Evolutionary conservation across 2,113 vertebrate genomes (phyloP), one percentile per base, ranked within the genome.

Genomic region (Cisticola juncidis): DNA sequence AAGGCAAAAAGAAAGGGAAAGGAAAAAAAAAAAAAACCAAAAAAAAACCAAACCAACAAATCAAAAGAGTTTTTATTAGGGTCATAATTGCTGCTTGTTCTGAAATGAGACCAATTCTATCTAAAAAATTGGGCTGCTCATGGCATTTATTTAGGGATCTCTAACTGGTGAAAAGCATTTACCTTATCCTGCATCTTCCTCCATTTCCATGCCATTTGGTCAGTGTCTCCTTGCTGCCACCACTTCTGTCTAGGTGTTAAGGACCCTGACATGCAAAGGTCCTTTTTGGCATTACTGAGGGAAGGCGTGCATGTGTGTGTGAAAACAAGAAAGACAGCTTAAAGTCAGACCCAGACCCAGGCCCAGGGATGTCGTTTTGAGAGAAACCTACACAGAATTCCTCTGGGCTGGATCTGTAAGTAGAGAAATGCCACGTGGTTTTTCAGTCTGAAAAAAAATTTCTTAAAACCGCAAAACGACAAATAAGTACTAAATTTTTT

Each of bases 231-330:
- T 22, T 51, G 16, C 57, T 87, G 42, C 23, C 36, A 15, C 6
- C 11, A 79, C 12, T 68, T 87, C 62, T 73, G 14, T 36, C 25
- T 33, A 21, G 28, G 12, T 53, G 31, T 66, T 42, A 79, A 44
- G 40, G 62, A 28, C 5, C 0, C 0, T 68, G 53, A 40, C n/a
- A n/a, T 0, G 0, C 11, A 40, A 72, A 44, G 7, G 22, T 57
- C 31, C 24, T 83, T 26, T 51, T 62, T 13, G 33, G 31, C 9
- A 11, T 69, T 61, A 9, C 17, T 73, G 25, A 77, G 33, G 15
- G 53, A 72, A 91, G 11, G 4, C 48, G 35, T 40, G 13, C 20
- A 8, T n/a, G 31, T 51, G 12, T 61, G 25, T 60, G 62, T 48
- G 28, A 88, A 60, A 76, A 68, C 1, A 62, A 53, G n/a, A 68